These are phyloP conservation scores for Corynorhinus townsendii DNA, from an alignment of 2,113 vertebrate genomes.

Conservation along the genomic window DNA sequence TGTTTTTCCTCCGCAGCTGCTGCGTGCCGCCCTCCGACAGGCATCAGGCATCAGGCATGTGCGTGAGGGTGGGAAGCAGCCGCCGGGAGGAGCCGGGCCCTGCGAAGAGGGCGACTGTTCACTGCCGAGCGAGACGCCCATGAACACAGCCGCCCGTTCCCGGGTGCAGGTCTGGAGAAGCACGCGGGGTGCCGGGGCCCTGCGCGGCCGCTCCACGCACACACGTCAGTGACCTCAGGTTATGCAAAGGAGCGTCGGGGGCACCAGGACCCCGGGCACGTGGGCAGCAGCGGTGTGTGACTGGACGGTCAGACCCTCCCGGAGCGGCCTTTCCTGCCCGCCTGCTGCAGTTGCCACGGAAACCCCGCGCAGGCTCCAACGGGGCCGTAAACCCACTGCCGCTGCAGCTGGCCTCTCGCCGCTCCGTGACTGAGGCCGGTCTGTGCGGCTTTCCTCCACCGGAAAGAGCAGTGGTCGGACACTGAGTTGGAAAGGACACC, in stretches of 20 bases:
- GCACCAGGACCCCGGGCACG: neutral
- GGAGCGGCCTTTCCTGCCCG: neutral
- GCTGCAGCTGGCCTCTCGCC: constrained; percentile 47
- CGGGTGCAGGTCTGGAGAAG: neutral
- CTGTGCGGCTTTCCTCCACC: constrained; percentile 49
- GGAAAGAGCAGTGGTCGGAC: neutral
- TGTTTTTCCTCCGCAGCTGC: no score
- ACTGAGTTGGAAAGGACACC: neutral
- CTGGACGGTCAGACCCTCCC: neutral
- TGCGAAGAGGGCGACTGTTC: no score
- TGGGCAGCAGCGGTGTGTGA: neutral
- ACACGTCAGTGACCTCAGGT: neutral
- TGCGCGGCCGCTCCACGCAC: no score
- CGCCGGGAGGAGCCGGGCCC: no score
- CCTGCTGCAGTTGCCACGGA: constrained; percentile 30
- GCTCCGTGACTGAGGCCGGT: constrained; percentile 26
- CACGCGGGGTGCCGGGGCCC: rapidly evolving
- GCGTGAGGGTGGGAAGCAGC: no score
- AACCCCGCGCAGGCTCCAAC: constrained; percentile 62
- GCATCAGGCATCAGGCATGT: no score
- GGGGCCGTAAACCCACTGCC: constrained; percentile 61
- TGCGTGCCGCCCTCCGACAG: no score
- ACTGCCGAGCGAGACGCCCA: neutral
- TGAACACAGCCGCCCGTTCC: neutral
- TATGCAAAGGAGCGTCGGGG: rapidly evolving